Evolutionary conservation across 2,797 vertebrate species (phyloP).

Genomic region (Microctenopoma lineatum): DNA sequence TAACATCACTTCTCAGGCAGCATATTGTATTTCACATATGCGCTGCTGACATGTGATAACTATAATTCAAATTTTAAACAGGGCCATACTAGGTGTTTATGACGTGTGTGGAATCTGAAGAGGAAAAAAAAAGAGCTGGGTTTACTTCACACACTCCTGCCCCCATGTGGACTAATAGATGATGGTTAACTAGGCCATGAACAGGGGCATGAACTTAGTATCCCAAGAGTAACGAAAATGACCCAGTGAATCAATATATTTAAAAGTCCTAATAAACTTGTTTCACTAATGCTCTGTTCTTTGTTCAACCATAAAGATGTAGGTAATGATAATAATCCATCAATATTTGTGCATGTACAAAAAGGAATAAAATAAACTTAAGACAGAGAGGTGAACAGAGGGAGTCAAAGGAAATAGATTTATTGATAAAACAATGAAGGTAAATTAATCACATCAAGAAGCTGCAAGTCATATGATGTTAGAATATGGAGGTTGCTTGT

Average conservation of each 20-base stretch:
- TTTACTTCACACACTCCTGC: slow-evolving; percentile 71
- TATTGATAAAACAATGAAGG: slow-evolving; percentile 85
- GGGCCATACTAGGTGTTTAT: slow-evolving; percentile 14
- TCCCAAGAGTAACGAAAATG: slow-evolving; percentile 23
- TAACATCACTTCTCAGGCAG: slow-evolving; percentile 58
- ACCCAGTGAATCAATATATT: not conserved
- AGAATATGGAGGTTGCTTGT: slow-evolving; percentile 10
- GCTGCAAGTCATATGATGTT: slow-evolving; percentile 50
- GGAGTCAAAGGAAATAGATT: slow-evolving; percentile 65
- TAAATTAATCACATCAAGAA: slow-evolving; percentile 82
- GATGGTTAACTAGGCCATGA: slow-evolving; percentile 26
- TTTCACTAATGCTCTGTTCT: not conserved
- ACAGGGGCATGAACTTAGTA: slow-evolving; percentile 14
- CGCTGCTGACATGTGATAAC: slow-evolving; percentile 51
- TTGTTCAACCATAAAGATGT: not conserved
- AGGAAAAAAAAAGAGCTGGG: slow-evolving; percentile 38
- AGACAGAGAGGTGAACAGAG: slow-evolving; percentile 8
- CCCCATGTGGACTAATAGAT: slow-evolving; percentile 68
- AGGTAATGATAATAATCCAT: not conserved
- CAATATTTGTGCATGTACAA: not conserved
- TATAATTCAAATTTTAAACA: slow-evolving; percentile 24
- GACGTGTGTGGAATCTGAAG: slow-evolving; percentile 40
- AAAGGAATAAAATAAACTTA: slow-evolving; percentile 17
- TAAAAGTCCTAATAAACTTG: slow-evolving; percentile 6
- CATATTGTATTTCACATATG: slow-evolving; percentile 63